phyloP scores from a whole-genome alignment of 2,888 invertebrate genomes.

The Alviniconcha strummeri region DNA sequence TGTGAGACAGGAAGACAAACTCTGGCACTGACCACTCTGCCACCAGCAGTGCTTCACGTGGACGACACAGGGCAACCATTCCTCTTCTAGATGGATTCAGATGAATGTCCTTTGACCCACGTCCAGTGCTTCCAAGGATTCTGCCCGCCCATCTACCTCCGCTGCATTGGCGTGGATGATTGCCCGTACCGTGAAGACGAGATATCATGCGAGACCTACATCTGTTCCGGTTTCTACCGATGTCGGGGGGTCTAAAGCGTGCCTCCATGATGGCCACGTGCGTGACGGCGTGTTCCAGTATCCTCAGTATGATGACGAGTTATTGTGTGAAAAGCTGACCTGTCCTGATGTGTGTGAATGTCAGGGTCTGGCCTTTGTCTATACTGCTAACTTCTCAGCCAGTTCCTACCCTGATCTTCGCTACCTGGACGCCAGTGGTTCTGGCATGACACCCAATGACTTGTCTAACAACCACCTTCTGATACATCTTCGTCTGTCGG shows the following conservation, averaged over 20 bases:
- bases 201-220: neutral
- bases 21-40: neutral
- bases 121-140: neutral
- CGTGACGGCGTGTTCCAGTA: constrained; percentile 6
- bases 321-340: neutral
- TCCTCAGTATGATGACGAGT: neutral
- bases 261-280: neutral
- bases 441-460: neutral
- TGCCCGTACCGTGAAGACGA: neutral
- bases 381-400: neutral
- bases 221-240: neutral
- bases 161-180: constrained; percentile 9
- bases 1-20: neutral
- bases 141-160: constrained; percentile 15
- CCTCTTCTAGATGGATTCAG: neutral
- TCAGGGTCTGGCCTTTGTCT: constrained; percentile 2
- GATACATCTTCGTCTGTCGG: neutral
- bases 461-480: neutral
- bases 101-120: neutral
- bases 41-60: too few species aligned
- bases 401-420: neutral
- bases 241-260: neutral
- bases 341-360: constrained; percentile 7
- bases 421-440: neutral
- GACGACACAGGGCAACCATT: too few species aligned